These are phyloP conservation scores for Lepidochrysops patricia DNA, from an alignment of 2,888 invertebrate genomes.

Conservation along the genomic window DNA sequence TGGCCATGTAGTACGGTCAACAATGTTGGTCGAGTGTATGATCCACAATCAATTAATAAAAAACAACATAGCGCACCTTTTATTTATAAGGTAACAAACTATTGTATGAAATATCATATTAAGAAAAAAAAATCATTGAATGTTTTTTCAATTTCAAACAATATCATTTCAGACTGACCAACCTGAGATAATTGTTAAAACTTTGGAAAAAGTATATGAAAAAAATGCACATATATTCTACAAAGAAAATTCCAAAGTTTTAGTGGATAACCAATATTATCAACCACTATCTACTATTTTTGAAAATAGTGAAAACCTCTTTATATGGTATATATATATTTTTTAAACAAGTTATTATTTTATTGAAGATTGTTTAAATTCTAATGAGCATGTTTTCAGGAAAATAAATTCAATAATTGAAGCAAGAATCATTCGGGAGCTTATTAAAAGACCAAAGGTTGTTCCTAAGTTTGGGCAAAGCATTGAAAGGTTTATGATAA, in stretches of 20 bases:
- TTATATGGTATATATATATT: slow-evolving; percentile 42
- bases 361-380: not conserved
- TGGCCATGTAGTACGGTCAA: slow-evolving; percentile 85
- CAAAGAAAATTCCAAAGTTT: slow-evolving; percentile 76
- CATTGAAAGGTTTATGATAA: slow-evolving; percentile 85
- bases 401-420: slow-evolving; percentile 85
- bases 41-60: slow-evolving; percentile 49
- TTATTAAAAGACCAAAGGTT: slow-evolving; percentile 82
- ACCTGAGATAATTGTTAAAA: slow-evolving; percentile 65
- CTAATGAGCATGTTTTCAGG: slow-evolving; percentile 62
- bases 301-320: slow-evolving; percentile 37
- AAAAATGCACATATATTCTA: slow-evolving; percentile 76
- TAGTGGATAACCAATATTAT: slow-evolving; percentile 48
- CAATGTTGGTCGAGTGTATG: slow-evolving; percentile 79
- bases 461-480: slow-evolving; percentile 83
- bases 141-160: slow-evolving; percentile 10
- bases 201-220: slow-evolving; percentile 73
- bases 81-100: slow-evolving; percentile 64
- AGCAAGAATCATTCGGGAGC: slow-evolving; percentile 79
- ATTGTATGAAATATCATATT: not conserved
- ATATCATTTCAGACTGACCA: slow-evolving; percentile 71
- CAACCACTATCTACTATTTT: slow-evolving; percentile 51
- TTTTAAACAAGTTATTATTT: not conserved
- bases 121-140: too few relatives aligned
- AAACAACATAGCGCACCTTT: slow-evolving; percentile 62